Conservation (phyloP, 2,113 vertebrate species). For the Toxotes jaculatrix region DNA sequence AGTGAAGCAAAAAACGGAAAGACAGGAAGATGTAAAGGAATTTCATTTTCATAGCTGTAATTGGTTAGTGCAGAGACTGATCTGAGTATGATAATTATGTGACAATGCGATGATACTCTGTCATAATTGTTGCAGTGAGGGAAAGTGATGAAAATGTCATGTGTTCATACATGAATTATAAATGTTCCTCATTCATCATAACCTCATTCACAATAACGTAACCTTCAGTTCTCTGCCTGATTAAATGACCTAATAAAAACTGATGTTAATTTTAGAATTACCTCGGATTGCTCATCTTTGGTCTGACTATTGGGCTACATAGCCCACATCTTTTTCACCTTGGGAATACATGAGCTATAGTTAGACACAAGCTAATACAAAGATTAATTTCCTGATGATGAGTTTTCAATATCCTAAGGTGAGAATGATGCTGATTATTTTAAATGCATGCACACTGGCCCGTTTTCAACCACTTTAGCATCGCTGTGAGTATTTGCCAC, state of each 20-base stretch:
- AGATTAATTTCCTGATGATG: conserved; percentile 44
- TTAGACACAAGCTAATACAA: conserved; percentile 42
- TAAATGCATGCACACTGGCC: neutral
- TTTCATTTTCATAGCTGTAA: neutral
- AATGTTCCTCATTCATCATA: conserved; percentile 48
- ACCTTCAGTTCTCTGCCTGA: conserved; percentile 44
- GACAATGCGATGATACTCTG: neutral
- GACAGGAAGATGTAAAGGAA: neutral
- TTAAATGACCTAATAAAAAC: conserved; percentile 62
- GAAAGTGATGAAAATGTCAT: conserved; percentile 18
- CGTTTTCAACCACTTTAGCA: neutral
- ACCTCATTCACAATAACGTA: conserved; percentile 58
- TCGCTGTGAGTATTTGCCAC: no score
- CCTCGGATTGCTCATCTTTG: conserved; percentile 45
- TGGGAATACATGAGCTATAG: conserved; percentile 59
- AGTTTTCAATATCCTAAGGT: conserved; percentile 42
- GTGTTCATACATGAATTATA: conserved; percentile 48
- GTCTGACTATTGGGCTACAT: conserved; percentile 42
- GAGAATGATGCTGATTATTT: conserved; percentile 23
- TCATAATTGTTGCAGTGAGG: conserved; percentile 16
- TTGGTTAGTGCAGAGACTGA: neutral
- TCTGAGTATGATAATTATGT: neutral
- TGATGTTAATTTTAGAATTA: conserved; percentile 63
- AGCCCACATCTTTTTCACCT: conserved; percentile 51
- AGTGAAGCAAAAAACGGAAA: neutral